Conservation (phyloP, 2,113 vertebrate genomes). For the Ptilorrhoa leucosticta region DNA sequence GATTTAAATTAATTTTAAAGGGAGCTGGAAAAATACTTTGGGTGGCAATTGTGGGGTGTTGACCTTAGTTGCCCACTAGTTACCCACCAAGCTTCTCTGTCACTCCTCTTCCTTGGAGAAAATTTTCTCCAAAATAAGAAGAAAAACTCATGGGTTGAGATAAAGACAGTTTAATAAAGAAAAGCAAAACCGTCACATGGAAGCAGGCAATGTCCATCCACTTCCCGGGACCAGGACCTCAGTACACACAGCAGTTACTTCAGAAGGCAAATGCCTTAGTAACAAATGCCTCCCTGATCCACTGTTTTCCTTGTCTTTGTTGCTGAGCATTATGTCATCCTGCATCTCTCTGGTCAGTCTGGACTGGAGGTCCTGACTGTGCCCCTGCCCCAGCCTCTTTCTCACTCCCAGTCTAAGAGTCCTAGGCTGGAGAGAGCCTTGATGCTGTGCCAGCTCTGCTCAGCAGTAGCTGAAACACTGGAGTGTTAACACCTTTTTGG, state of each 20-base stretch:
- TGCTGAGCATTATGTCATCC: background rate
- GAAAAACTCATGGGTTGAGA: accelerated
- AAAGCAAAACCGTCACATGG: accelerated
- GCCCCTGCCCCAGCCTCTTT: background rate
- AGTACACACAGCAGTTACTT: background rate
- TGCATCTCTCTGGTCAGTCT: background rate
- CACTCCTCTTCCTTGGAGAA: background rate
- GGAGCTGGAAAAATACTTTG: background rate
- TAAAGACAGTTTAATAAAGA: background rate
- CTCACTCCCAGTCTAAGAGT: accelerated
- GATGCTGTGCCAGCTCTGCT: background rate
- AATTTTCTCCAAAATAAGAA: background rate
- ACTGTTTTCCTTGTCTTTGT: background rate
- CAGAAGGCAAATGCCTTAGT: background rate
- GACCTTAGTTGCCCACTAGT: background rate
- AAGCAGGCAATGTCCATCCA: background rate
- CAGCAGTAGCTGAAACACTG: background rate
- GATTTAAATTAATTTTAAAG: background rate
- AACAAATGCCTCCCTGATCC: background rate
- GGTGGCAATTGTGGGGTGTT: background rate
- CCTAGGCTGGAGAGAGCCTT: background rate
- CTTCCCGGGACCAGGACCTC: background rate
- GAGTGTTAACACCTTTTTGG: background rate
- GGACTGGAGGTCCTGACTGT: background rate
- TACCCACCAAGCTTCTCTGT: background rate